These are phyloP conservation scores for Micromys minutus DNA, from an alignment of 2,113 vertebrate species.

Conservation along the genomic window DNA sequence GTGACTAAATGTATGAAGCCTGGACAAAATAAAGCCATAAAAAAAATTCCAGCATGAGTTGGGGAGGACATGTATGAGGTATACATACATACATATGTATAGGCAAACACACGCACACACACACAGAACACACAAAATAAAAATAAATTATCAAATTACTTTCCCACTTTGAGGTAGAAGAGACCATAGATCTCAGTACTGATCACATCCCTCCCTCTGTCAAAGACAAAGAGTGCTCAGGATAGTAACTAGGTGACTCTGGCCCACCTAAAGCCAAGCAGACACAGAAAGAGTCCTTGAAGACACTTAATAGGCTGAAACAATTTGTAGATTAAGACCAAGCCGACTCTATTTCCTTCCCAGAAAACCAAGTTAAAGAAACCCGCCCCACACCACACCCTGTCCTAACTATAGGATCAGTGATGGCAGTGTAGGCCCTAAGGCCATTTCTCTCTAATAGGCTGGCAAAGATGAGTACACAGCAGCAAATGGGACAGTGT, in stretches of 20 bases:
- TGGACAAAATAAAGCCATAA: not conserved
- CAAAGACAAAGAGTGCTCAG: not conserved
- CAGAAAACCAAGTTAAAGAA: fast-evolving
- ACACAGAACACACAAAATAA: too few relatives aligned
- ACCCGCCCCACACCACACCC: too few relatives aligned
- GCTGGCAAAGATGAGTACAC: not conserved
- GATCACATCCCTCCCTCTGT: too few relatives aligned
- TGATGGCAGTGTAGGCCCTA: not conserved
- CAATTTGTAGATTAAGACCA: not conserved
- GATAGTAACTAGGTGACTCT: not conserved
- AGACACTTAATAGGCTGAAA: not conserved
- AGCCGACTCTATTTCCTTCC: not conserved
- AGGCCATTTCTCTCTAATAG: not conserved
- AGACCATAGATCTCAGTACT: too few relatives aligned
- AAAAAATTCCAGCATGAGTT: not conserved
- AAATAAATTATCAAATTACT: not conserved
- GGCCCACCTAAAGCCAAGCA: not conserved
- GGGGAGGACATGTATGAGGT: too few relatives aligned
- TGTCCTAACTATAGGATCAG: not conserved
- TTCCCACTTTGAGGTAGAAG: too few relatives aligned
- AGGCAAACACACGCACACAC: not conserved
- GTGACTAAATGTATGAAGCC: not conserved
- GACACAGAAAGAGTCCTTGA: not conserved
- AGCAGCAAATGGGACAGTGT: not conserved
- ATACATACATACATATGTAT: not conserved